Percentiles rank a stretch among this genome's conserved stretches.
These are phyloP conservation scores for Sialis fuliginosa DNA, from an alignment of 2,888 invertebrate genomes.

Conservation along the genomic window DNA sequence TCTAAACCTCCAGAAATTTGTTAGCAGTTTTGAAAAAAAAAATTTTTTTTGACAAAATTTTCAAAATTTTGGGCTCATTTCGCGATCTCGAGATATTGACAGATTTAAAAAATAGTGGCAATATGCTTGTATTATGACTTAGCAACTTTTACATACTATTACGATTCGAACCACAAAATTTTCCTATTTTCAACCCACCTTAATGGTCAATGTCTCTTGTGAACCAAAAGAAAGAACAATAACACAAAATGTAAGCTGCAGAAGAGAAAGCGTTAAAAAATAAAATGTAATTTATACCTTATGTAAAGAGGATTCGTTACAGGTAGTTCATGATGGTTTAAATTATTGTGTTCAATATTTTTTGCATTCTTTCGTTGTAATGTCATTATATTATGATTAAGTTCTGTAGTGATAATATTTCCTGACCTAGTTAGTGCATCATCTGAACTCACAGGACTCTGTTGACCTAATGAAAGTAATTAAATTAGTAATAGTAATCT, in stretches of 20 bases:
- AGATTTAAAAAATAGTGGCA: too few relatives aligned
- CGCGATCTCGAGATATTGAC: too few relatives aligned
- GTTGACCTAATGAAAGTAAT: conserved; percentile 34
- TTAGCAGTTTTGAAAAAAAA: too few relatives aligned
- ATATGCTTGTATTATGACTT: too few relatives aligned
- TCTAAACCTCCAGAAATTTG: too few relatives aligned
- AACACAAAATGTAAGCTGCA: conserved; percentile 5
- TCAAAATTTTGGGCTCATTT: too few relatives aligned
- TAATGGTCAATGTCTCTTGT: background rate
- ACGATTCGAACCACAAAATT: too few relatives aligned
- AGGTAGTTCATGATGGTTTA: conserved; percentile 35
- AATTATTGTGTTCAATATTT: conserved; percentile 18
- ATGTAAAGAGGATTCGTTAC: conserved; percentile 46
- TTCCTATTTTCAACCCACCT: background rate
- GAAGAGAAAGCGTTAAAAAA: conserved; percentile 3
- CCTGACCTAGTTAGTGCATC: conserved; percentile 69
- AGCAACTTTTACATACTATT: too few relatives aligned
- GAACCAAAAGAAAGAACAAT: background rate
- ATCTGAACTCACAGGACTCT: conserved; percentile 68
- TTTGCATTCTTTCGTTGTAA: conserved; percentile 24
- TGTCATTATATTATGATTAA: conserved; percentile 20
- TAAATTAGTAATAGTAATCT: background rate
- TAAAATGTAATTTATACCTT: conserved; percentile 23
- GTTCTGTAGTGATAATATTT: conserved; percentile 27
- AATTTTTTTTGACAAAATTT: too few relatives aligned